A percentile compares a stretch with the other conserved stretches of the same genome.
Conservation (phyloP, 2,888 invertebrate species). For the Hoplodrina blanda region DNA sequence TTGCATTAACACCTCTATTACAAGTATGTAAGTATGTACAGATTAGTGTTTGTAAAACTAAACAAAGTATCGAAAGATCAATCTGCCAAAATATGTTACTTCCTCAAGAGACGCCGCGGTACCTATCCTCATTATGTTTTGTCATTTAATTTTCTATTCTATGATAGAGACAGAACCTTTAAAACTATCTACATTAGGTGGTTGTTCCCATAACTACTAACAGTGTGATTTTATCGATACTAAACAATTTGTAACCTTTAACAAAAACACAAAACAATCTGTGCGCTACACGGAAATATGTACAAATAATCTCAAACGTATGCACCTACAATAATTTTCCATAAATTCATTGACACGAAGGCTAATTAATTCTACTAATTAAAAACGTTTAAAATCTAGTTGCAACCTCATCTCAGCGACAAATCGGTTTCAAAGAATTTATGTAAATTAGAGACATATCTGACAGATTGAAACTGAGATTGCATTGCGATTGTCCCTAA, state of each 20-base stretch:
- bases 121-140: background rate
- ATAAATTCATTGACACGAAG: too few species aligned
- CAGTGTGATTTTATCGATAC: background rate
- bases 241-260: too few species aligned
- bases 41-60: too few species aligned
- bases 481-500: too few species aligned
- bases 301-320: slow-evolving; percentile 2
- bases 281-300: background rate
- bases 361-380: too few species aligned
- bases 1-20: background rate
- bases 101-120: background rate
- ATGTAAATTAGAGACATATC: too few species aligned
- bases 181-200: background rate
- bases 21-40: background rate
- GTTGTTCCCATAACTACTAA: background rate
- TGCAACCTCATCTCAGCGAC: too few species aligned
- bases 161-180: background rate
- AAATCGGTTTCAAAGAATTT: too few species aligned
- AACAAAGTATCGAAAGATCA: too few species aligned
- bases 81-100: background rate
- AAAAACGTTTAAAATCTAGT: too few species aligned
- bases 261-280: background rate
- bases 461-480: too few species aligned
- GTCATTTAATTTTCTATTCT: background rate
- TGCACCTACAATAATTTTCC: slow-evolving; percentile 2